Conservation (phyloP, 2,797 vertebrate species). For the Nyctibius grandis region DNA sequence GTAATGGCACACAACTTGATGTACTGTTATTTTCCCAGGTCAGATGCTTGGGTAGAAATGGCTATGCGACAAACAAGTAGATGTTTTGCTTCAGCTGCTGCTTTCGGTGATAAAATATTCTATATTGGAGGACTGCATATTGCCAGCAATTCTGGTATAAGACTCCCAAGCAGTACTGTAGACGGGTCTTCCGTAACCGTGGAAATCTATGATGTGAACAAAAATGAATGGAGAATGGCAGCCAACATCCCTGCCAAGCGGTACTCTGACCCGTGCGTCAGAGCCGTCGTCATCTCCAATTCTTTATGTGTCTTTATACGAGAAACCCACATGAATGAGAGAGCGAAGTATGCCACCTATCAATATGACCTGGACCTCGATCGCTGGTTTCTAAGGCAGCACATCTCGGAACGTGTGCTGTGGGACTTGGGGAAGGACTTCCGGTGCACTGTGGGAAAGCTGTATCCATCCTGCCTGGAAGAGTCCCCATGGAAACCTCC, state of each 20-base stretch:
- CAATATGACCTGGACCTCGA: slow-evolving; percentile 92
- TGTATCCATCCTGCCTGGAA: slow-evolving; percentile 96
- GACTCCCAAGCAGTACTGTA: slow-evolving; percentile 87
- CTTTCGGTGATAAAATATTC: slow-evolving; percentile 93
- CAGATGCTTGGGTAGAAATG: slow-evolving; percentile 96
- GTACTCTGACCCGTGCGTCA: slow-evolving; percentile 91
- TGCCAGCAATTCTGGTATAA: slow-evolving; percentile 88
- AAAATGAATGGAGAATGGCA: slow-evolving; percentile 93
- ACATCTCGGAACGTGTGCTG: slow-evolving; percentile 93
- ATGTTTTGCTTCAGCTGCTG: slow-evolving; percentile 92
- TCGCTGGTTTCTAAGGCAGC: slow-evolving; percentile 91
- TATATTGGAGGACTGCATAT: slow-evolving; percentile 94
- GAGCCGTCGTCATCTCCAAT: slow-evolving; percentile 91
- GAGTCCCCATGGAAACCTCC: slow-evolving; percentile 98
- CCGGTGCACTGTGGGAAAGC: slow-evolving; percentile 93
- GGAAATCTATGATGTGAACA: slow-evolving; percentile 94
- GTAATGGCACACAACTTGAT: slow-evolving; percentile 94
- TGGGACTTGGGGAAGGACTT: slow-evolving; percentile 97
- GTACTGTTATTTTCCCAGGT: slow-evolving; percentile 94
- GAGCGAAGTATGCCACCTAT: slow-evolving; percentile 94
- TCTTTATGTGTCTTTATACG: slow-evolving; percentile 93
- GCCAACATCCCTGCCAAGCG: slow-evolving; percentile 95
- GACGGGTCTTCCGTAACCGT: slow-evolving; percentile 92
- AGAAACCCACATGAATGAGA: slow-evolving; percentile 94
- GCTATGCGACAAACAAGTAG: slow-evolving; percentile 92